phyloP scores from a whole-genome alignment of 2,113 vertebrate genomes.

The Melanocharis versteri region DNA sequence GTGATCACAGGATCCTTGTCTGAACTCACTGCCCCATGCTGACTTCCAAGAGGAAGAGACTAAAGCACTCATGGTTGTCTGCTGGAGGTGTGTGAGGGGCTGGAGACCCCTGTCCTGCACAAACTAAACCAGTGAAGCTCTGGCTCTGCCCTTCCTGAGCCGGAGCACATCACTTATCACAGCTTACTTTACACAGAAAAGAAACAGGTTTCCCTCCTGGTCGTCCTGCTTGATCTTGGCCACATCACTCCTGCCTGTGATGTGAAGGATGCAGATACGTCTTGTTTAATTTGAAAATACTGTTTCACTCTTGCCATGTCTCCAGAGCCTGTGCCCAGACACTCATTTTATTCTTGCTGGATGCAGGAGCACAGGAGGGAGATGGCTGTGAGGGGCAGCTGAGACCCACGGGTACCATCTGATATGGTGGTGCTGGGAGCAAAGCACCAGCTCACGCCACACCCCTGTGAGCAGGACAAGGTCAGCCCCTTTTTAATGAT shows the following conservation, averaged over 20 bases:
- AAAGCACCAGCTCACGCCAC: not conserved
- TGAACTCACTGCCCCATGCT: not conserved
- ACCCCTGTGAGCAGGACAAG: not conserved
- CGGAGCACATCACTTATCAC: fast-evolving
- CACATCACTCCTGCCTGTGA: not conserved
- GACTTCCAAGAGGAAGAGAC: not conserved
- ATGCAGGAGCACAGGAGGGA: not conserved
- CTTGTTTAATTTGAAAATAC: not conserved
- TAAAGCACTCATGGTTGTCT: not conserved
- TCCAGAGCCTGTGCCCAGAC: not conserved
- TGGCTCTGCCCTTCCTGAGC: not conserved
- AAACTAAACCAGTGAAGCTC: not conserved
- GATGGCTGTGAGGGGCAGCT: not conserved
- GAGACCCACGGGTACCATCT: fast-evolving
- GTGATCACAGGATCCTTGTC: not conserved
- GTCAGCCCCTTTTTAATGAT: not conserved
- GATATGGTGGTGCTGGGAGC: fast-evolving
- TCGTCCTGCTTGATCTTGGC: not conserved
- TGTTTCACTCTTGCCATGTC: not conserved
- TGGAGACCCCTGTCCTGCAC: not conserved
- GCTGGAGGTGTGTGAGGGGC: not conserved
- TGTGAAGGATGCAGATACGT: not conserved
- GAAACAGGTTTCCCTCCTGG: not conserved
- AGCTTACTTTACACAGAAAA: not conserved
- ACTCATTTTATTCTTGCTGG: not conserved